These are phyloP conservation scores for Yasuhikotakia modesta DNA, from an alignment of 2,797 vertebrate species.

Conservation along the genomic window DNA sequence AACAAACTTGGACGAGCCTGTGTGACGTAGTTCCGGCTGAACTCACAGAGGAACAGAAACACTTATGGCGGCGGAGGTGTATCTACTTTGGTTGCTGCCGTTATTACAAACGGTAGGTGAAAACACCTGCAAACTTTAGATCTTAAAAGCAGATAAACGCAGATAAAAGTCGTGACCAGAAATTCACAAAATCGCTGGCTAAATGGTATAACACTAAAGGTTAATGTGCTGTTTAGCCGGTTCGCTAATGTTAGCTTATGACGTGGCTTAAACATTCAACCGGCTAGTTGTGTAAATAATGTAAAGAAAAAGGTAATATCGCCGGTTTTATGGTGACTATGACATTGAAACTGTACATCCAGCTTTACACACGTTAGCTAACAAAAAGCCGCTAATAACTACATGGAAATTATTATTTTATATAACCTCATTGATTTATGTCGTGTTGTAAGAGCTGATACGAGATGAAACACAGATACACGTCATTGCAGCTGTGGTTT, in stretches of 20 bases:
- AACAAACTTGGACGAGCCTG: no score
- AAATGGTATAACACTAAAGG: not conserved
- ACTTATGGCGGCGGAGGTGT: slow-evolving; percentile 80
- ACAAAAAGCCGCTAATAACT: no score
- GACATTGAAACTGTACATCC: no score
- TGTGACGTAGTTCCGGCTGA: slow-evolving; percentile 21
- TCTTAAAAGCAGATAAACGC: not conserved
- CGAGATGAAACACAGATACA: not conserved
- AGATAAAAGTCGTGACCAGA: not conserved
- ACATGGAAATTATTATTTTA: not conserved
- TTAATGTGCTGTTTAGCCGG: not conserved
- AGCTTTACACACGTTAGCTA: not conserved
- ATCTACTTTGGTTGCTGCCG: slow-evolving; percentile 77
- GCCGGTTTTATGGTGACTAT: no score
- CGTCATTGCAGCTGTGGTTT: slow-evolving; percentile 23
- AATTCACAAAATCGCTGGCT: not conserved
- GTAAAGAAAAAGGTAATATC: no score
- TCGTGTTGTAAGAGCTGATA: not conserved
- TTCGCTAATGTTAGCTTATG: slow-evolving; percentile 38
- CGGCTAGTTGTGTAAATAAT: not conserved
- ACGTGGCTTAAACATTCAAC: slow-evolving; percentile 31
- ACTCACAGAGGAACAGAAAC: slow-evolving; percentile 55
- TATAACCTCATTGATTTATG: no score
- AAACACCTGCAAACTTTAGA: not conserved
- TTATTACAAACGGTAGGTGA: slow-evolving; percentile 78